These are phyloP conservation scores for Anarsia innoxiella DNA, from an alignment of 2,888 invertebrate species.

Conservation along the genomic window DNA sequence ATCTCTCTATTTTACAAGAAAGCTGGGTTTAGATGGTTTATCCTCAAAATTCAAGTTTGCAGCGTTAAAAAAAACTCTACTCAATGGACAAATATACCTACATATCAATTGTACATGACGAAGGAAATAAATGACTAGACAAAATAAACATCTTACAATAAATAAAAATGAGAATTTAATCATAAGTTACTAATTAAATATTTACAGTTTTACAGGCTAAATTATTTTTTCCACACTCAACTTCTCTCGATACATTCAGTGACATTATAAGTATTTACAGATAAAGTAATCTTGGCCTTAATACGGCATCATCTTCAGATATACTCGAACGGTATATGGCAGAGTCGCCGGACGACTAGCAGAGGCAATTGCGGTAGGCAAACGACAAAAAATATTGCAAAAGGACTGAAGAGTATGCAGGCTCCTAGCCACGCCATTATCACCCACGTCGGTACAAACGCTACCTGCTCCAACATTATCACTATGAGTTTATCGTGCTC, in stretches of 20 bases:
- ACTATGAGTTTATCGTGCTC: constrained; percentile 17
- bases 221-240: constrained; percentile 33
- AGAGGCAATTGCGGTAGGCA: constrained; percentile 82
- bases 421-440: constrained; percentile 78
- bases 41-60: too few species aligned
- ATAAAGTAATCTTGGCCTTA: neutral
- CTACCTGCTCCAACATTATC: constrained; percentile 61
- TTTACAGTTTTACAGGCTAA: constrained; percentile 20
- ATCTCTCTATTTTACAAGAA: too few species aligned
- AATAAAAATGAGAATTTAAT: constrained; percentile 9
- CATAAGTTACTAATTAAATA: constrained; percentile 12
- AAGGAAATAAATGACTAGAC: too few species aligned
- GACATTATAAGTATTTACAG: neutral
- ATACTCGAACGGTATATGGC: constrained; percentile 80
- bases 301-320: constrained; percentile 48
- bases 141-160: constrained; percentile 2
- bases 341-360: constrained; percentile 78
- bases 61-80: too few species aligned
- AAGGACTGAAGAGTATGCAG: constrained; percentile 79
- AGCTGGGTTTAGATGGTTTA: too few species aligned
- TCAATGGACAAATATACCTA: too few species aligned
- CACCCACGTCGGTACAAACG: constrained; percentile 72
- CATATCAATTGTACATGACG: too few species aligned
- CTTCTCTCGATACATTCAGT: constrained; percentile 21
- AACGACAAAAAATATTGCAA: constrained; percentile 78